Evolutionary conservation across 1,140 invertebrate species (phyloP).

Genomic region (Paraescarpia echinospica): DNA sequence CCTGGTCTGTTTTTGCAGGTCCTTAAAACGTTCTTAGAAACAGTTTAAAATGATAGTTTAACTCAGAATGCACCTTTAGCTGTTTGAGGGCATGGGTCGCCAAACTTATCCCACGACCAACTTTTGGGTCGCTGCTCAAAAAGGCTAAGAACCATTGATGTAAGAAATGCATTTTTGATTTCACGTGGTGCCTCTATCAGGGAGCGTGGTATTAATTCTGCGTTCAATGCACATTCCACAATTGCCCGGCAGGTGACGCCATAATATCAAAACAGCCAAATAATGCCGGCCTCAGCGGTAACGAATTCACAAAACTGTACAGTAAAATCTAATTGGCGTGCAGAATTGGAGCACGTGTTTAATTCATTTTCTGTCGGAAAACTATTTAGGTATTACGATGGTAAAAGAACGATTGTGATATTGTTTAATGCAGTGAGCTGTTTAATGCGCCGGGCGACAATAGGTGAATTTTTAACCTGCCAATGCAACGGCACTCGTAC

Average conservation of each 20-base stretch:
- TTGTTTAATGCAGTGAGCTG: not conserved
- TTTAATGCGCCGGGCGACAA: not conserved
- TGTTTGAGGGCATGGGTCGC: too few species aligned
- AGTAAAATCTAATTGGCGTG: not conserved
- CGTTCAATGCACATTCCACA: not conserved
- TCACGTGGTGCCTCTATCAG: too few species aligned
- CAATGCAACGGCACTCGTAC: too few species aligned
- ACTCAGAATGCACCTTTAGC: too few species aligned
- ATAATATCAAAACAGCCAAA: not conserved
- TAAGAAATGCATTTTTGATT: too few species aligned
- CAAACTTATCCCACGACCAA: too few species aligned
- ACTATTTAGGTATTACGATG: not conserved
- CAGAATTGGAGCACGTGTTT: not conserved
- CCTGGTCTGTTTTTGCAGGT: too few species aligned
- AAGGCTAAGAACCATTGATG: too few species aligned
- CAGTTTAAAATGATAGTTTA: too few species aligned
- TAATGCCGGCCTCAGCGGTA: not conserved
- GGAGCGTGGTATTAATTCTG: too few species aligned
- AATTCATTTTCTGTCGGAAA: not conserved
- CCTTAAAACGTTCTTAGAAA: too few species aligned
- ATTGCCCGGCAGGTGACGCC: not conserved
- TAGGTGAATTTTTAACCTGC: not conserved
- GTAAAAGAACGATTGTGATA: not conserved
- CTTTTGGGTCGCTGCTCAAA: too few species aligned
- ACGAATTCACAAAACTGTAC: not conserved